Conservation (phyloP, 1,140 invertebrate species). For the Tetragnatha versicolor region DNA sequence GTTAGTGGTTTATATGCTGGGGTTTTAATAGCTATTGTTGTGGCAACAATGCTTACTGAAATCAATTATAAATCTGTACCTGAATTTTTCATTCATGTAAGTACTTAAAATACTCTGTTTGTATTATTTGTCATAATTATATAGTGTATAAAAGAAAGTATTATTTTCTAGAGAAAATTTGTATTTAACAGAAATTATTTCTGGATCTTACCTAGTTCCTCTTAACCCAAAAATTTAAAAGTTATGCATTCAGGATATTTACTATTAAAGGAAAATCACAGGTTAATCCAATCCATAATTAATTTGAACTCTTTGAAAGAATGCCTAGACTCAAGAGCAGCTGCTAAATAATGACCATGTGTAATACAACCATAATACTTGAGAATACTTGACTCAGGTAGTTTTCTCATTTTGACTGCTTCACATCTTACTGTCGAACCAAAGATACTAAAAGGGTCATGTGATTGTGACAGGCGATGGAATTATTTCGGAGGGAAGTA, state of each 20-base stretch:
- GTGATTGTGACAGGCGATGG: too few species aligned
- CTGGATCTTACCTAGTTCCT: not conserved
- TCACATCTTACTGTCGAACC: too few species aligned
- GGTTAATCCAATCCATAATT: not conserved
- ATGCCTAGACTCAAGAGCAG: not conserved
- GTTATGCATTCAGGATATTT: not conserved
- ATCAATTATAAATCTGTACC: not conserved
- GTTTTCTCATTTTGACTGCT: too few species aligned
- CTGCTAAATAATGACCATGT: not conserved
- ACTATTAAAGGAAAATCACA: not conserved
- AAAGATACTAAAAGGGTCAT: too few species aligned
- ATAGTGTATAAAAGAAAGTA: not conserved
- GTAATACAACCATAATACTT: not conserved
- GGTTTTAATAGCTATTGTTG: not conserved
- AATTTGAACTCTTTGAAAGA: not conserved
- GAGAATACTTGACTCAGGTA: too few species aligned
- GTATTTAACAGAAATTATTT: not conserved
- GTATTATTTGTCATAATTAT: not conserved
- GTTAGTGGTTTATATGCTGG: constrained; percentile 24
- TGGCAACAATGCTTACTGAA: not conserved
- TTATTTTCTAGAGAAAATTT: not conserved
- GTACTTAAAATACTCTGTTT: not conserved
- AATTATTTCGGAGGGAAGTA: too few species aligned
- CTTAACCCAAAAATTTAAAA: not conserved
- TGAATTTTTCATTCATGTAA: constrained; percentile 26